Evolutionary conservation across 2,888 invertebrate genomes (phyloP), one percentile per base, ranked within the genome.

Genomic region (Cataglyphis livida): DNA sequence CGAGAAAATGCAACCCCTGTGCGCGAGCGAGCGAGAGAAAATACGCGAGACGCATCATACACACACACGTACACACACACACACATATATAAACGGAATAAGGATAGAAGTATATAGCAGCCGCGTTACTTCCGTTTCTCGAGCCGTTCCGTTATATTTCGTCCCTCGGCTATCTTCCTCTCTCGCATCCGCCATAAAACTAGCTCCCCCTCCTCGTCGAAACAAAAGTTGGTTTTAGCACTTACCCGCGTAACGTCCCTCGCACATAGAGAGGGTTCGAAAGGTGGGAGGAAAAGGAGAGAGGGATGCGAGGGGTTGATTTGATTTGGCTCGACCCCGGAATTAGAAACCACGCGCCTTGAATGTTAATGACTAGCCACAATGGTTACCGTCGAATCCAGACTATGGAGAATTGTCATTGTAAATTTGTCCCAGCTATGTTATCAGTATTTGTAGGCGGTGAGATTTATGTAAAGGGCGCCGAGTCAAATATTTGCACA

Each of bases 211-310:
- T 12, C 62, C 38, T 73, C 62, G 78, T 68, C 66, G 81, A 87
- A 86, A 88, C 86, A 88, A 86, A 90, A 92, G 91, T 91, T 91
- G 86, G 87, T 89, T 91, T 89, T 88, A 86, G 88, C 91, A 90
- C 90, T 92, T 90, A 90, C 90, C 89, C 87, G 82, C 85, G 84
- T 87, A 83, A 83, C 87, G 86, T 85, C 84, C 76, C 61, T 61
- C 61, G 66, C 48, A 48, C 54, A 64, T 48, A 57, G 71, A 61
- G 65, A 64, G 32, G 48, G 65, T 48, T 25, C 44, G n/a, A 6
- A 41, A 75, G n/a, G 25, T 7, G 61, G 12, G 32, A 57, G 21
- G n/a, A 25, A 61, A 25, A 28, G 61, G 9, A 28, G 9, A 61
- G 38, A 21, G n/a, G 59, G 6, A 15, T 25, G 41, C 15, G 28